Percentiles rank a stretch among this genome's conserved stretches.
These are phyloP conservation scores for Liposcelis brunnea DNA, from an alignment of 2,888 invertebrate genomes.

Conservation along the genomic window DNA sequence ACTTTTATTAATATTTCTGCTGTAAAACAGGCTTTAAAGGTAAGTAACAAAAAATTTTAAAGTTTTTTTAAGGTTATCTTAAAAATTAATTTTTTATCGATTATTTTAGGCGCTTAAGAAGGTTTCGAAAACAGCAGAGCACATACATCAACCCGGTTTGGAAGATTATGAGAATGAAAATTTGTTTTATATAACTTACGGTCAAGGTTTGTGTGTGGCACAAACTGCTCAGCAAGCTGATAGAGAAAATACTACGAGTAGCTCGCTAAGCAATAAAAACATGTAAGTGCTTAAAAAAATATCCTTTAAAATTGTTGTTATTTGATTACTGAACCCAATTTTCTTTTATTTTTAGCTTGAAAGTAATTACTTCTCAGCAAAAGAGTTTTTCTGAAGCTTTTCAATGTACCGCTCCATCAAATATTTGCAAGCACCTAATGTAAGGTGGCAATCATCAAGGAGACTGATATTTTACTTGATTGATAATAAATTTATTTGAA, in stretches of 20 bases:
- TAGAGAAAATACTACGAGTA: constrained; percentile 25
- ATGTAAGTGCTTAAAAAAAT: constrained; percentile 29
- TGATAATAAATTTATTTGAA: no score
- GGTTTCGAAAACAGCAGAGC: constrained; percentile 14
- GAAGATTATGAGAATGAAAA: constrained; percentile 31
- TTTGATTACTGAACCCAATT: constrained; percentile 10
- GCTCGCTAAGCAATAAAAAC: constrained; percentile 24
- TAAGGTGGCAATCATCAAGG: no score
- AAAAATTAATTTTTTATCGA: no score
- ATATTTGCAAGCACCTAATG: no score
- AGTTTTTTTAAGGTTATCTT: no score
- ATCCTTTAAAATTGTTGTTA: constrained; percentile 8
- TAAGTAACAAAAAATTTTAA: constrained; percentile 18
- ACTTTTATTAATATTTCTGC: constrained; percentile 23
- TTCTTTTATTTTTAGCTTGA: constrained; percentile 22
- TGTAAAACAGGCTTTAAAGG: constrained; percentile 25
- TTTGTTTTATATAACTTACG: constrained; percentile 35
- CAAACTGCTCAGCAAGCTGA: constrained; percentile 23
- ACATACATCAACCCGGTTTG: constrained; percentile 30
- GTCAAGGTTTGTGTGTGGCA: constrained; percentile 25
- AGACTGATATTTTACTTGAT: no score
- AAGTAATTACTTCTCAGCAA: constrained; percentile 23
- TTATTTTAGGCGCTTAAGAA: no score
- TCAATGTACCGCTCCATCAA: no score
- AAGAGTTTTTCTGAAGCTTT: constrained; percentile 20